phyloP scores from a whole-genome alignment of 2,113 vertebrate species.

The Arothron firmamentum region DNA sequence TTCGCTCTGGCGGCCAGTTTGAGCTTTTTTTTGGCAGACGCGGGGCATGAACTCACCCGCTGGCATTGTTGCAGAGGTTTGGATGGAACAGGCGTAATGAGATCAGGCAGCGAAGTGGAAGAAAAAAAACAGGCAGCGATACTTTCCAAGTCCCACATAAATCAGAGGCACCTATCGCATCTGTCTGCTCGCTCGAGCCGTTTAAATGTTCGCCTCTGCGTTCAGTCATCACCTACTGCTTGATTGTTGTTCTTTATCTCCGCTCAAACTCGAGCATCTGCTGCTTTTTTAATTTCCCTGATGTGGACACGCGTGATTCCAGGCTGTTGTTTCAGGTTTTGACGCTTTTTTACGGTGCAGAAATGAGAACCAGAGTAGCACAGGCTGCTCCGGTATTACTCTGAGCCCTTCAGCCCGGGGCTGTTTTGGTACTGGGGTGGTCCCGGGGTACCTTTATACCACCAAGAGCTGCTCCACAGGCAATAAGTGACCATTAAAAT shows the following conservation, averaged over 20 bases:
- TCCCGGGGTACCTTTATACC: slow-evolving; percentile 56
- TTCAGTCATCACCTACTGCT: slow-evolving; percentile 42
- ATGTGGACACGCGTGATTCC: slow-evolving; percentile 47
- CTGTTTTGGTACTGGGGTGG: slow-evolving; percentile 70
- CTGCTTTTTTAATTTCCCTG: slow-evolving; percentile 19
- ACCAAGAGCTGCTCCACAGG: slow-evolving; percentile 56
- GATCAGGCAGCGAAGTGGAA: slow-evolving; percentile 47
- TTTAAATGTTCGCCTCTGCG: slow-evolving; percentile 33
- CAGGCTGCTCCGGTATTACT: slow-evolving; percentile 50
- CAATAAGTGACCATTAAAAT: slow-evolving; percentile 77
- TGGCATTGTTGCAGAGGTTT: slow-evolving; percentile 59
- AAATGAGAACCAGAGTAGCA: slow-evolving; percentile 42
- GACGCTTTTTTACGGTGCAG: slow-evolving; percentile 11
- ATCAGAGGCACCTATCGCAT: slow-evolving; percentile 43
- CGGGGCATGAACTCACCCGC: slow-evolving; percentile 47
- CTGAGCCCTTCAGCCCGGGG: slow-evolving; percentile 47
- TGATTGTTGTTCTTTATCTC: slow-evolving; percentile 56
- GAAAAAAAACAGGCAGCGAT: slow-evolving; percentile 14
- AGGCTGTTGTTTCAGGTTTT: slow-evolving; percentile 42
- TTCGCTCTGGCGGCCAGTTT: slow-evolving; percentile 18
- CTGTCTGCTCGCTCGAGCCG: slow-evolving; percentile 22
- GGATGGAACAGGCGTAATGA: slow-evolving; percentile 54
- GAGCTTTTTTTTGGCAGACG: slow-evolving; percentile 47
- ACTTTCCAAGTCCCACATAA: slow-evolving; percentile 55
- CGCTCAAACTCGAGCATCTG: slow-evolving; percentile 6